Base-by-base conservation (phyloP, 2,888 invertebrate genomes). In the Leptinotarsa peninsularis region DNA sequence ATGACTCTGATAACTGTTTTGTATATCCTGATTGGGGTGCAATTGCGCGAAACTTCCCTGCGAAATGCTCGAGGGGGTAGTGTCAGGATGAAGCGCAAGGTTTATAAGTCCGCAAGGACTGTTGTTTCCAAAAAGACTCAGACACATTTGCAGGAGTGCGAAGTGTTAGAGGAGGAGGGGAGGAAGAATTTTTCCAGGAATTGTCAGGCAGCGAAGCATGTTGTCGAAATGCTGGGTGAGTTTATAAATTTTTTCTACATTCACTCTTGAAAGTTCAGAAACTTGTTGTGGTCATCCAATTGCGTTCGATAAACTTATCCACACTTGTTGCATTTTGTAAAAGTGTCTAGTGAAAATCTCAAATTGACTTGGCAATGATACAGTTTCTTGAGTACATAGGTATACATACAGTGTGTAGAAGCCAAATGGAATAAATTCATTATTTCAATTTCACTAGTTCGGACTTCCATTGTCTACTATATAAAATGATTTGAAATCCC, bases 181-280 rank as follows among this genome's bases (percentile, higher is more conserved):
- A 85, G 88, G 77, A 88, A 88, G 81, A 89, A 88, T 82, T 88
- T 86, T 66, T 83, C 86, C n/a, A 86, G 85, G 76, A 88, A 87
- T 77, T 86, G 86, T 1, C 87, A 87, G 76, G 88, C 88, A 4
- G 86, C 88, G 0, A 87, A 87, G 75, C 89, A 88, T 78, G 89
- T 89, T 23, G 88, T 92, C 33, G 91, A 91, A 84, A 91, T 92
- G 91, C 85, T 92, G 56, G 90, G 91, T 91, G 87, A 89, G 90
- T 89, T 58, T 10, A 4, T 4, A 0, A 15, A 4, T 4, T 15
- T 58, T 21, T 21, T 23, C 23, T 52, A 15, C 4, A 43, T 13
- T 43, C 43, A 13, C 10, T 10, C 43, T 43, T 13, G 3, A 10
- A 43, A 13, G 43, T 43, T 43, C 10, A 10, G 3, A 43, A 43